Evolutionary conservation across 1,140 invertebrate species (phyloP).

Genomic region (Aphaenogaster rudis): DNA sequence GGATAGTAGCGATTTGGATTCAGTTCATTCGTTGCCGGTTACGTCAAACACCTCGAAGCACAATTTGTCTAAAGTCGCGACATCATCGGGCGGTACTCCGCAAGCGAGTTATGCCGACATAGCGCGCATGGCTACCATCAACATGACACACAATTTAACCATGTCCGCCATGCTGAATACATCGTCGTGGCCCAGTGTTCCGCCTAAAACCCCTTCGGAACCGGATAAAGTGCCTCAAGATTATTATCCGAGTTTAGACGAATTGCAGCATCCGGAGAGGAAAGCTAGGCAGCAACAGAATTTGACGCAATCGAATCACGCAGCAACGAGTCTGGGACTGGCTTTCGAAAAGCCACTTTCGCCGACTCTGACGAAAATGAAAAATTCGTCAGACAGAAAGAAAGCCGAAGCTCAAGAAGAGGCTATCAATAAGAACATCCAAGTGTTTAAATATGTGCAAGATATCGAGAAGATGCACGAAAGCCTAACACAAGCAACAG

Average conservation of each 20-base stretch:
- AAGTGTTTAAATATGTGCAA: constrained; percentile 84
- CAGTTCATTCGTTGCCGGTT: constrained; percentile 91
- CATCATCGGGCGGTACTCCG: constrained; percentile 87
- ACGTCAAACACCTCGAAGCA: constrained; percentile 87
- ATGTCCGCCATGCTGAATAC: constrained; percentile 80
- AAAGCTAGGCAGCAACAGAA: constrained; percentile 80
- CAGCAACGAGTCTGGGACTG: constrained; percentile 72
- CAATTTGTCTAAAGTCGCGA: constrained; percentile 81
- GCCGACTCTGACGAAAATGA: constrained; percentile 80
- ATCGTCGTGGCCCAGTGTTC: constrained; percentile 80
- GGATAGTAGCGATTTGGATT: constrained; percentile 91
- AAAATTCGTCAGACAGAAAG: constrained; percentile 80
- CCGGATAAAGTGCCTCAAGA: constrained; percentile 81
- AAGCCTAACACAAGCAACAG: constrained; percentile 65
- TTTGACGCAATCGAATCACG: constrained; percentile 77
- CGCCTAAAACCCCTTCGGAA: constrained; percentile 79
- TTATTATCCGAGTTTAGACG: constrained; percentile 85
- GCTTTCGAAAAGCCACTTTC: constrained; percentile 83
- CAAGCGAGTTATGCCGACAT: constrained; percentile 93
- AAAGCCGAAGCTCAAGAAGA: constrained; percentile 82
- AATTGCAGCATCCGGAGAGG: constrained; percentile 82
- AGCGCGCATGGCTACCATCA: constrained; percentile 88
- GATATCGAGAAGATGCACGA: constrained; percentile 83
- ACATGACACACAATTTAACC: constrained; percentile 80
- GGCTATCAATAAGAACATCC: constrained; percentile 83